Base-by-base conservation (phyloP, 2,888 invertebrate species). In the Chelonus formosanus region DNA sequence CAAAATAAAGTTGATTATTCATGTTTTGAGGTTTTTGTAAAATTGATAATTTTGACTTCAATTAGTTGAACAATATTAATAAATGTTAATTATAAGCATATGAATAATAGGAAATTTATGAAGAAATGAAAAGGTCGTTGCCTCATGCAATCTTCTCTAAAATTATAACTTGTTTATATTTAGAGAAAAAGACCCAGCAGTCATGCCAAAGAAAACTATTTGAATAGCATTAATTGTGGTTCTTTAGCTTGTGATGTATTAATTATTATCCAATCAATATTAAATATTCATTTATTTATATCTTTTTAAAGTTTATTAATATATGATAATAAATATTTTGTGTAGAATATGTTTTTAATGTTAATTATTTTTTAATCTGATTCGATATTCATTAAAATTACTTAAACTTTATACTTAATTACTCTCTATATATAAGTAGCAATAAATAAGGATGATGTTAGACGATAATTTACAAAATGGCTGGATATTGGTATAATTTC, bases 141-240 rank as follows among this genome's bases (percentile, higher is more conserved):
- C 64, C 65, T 60, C 59, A 69, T 60, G 45, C 62, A 57, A 20
- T n/a, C 55, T 55, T 44, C 53, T 69, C 71, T 71, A 71, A 69
- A 71, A 67, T 67, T 71, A 71, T 50, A 65, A 57, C 58, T 40
- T 40, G 40, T 40, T 6, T 55, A 36, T 60, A 36, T 55, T 53
- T 47, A 62, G 45, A 6, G 34, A 56, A 43, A 31, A 47, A 34
- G 20, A 61, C 31, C 50, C 50, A 43, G 61, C 47, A 52, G 32
- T 47, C 7, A 20, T 6, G 35, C 55, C 31, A 32, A 47, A 20
- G 48, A 63, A 65, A 40, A 40, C 40, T 40, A 40, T 40, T 40
- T 5, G 40, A 40, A 40, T 40, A 40, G 40, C 6, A 4, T 40
- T 40, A 5, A 40, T 5, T 47, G 47, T 47, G 47, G 4, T n/a